Conservation (phyloP, 2,888 invertebrate species). For the Dermolepida albohirtum region DNA sequence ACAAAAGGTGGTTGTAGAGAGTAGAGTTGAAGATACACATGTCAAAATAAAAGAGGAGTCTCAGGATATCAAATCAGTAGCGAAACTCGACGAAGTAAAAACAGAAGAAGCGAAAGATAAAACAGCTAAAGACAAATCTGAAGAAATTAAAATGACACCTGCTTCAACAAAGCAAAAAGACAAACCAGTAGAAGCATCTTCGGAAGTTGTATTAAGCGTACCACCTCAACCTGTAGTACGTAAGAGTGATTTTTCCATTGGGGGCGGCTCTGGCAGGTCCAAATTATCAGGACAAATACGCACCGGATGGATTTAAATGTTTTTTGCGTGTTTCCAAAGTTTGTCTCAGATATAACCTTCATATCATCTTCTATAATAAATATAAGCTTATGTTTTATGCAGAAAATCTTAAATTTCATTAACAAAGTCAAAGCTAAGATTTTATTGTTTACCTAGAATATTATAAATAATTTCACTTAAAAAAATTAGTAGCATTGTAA, state of each 20-base stretch:
- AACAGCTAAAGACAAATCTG: neutral
- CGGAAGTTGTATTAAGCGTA: neutral
- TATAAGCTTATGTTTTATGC: too few relatives aligned
- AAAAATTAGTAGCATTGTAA: too few relatives aligned
- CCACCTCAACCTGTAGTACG: constrained; percentile 6
- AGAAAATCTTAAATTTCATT: too few relatives aligned
- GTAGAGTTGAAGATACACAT: too few relatives aligned
- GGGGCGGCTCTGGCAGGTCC: constrained; percentile 69
- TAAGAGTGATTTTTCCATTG: constrained; percentile 16
- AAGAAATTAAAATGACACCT: neutral
- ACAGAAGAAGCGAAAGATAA: neutral
- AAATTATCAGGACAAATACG: constrained; percentile 79
- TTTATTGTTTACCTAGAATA: too few relatives aligned
- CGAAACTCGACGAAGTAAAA: neutral
- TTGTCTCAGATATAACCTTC: too few relatives aligned
- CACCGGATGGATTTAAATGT: constrained; percentile 77
- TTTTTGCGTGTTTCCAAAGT: neutral
- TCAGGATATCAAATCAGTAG: neutral
- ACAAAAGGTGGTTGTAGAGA: neutral
- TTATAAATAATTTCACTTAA: too few relatives aligned
- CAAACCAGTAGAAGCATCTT: neutral
- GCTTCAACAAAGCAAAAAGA: neutral
- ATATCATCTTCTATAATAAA: too few relatives aligned
- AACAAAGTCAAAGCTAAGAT: too few relatives aligned
- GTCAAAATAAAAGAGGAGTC: neutral